These are phyloP conservation scores for Drosophila ogumai DNA, from an alignment of 1,140 invertebrate species.

Conservation along the genomic window DNA sequence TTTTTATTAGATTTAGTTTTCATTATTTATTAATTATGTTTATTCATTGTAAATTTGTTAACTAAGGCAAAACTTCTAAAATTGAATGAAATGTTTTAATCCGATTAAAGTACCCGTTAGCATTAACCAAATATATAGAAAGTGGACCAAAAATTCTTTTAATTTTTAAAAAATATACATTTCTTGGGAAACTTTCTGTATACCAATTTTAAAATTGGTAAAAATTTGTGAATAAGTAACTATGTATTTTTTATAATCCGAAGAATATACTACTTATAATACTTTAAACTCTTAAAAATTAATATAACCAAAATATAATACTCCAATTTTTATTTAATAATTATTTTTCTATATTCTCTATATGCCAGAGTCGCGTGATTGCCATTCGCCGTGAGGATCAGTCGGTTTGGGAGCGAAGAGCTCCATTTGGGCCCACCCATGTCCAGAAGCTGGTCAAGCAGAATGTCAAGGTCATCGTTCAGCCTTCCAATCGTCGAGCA, in stretches of 20 bases:
- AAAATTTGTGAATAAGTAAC: too few relatives aligned
- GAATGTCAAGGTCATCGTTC: slow-evolving; percentile 97
- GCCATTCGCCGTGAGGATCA: slow-evolving; percentile 96
- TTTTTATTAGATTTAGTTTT: background rate
- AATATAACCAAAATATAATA: too few relatives aligned
- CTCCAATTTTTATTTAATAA: background rate
- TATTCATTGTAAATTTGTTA: background rate
- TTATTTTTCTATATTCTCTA: background rate
- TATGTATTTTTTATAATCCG: too few relatives aligned
- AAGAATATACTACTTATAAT: too few relatives aligned
- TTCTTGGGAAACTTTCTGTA: too few relatives aligned
- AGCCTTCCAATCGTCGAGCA: slow-evolving; percentile 98
- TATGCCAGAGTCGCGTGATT: slow-evolving; percentile 88
- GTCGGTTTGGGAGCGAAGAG: slow-evolving; percentile 98
- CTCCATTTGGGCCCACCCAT: slow-evolving; percentile 96
- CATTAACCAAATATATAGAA: background rate
- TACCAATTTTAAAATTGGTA: too few relatives aligned
- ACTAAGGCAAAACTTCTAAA: background rate
- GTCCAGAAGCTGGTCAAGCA: slow-evolving; percentile 94
- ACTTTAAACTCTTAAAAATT: too few relatives aligned
- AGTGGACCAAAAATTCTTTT: background rate
- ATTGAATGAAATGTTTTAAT: too few relatives aligned
- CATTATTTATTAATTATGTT: background rate
- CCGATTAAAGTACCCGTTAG: too few relatives aligned
- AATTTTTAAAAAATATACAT: too few relatives aligned